Conservation (phyloP, 2,888 invertebrate genomes). For the Sacculina carcini region DNA sequence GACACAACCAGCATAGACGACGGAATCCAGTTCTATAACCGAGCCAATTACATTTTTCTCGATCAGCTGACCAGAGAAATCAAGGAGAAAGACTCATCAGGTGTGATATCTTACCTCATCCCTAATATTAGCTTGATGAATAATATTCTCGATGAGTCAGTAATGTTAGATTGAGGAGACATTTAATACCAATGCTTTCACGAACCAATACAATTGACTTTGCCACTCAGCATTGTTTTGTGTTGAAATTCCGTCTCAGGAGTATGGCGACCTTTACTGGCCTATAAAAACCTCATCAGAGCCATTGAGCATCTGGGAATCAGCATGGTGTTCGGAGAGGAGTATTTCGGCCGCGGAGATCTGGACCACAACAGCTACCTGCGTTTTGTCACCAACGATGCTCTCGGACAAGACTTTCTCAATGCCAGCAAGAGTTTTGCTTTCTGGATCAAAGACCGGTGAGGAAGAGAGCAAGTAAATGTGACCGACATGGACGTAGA, state of each 20-base stretch:
- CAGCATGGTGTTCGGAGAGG: conserved; percentile 22
- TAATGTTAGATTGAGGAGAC: too few species aligned
- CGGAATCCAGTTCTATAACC: conserved; percentile 19
- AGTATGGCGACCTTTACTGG: conserved; percentile 18
- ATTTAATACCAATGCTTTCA: too few species aligned
- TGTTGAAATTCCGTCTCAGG: too few species aligned
- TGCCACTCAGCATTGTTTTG: too few species aligned
- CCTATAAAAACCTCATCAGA: conserved; percentile 23
- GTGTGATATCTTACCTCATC: too few species aligned
- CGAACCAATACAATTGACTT: too few species aligned
- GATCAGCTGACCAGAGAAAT: conserved; percentile 15
- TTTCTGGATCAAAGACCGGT: conserved; percentile 17
- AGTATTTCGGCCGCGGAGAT: conserved; percentile 21
- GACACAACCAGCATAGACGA: conserved; percentile 8
- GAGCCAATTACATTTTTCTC: conserved; percentile 18
- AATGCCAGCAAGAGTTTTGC: conserved; percentile 21
- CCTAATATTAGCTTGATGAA: too few species aligned
- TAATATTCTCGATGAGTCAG: too few species aligned
- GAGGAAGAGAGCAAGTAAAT: too few species aligned
- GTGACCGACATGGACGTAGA: too few species aligned
- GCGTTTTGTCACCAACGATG: conserved; percentile 20
- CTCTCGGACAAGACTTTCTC: conserved; percentile 22
- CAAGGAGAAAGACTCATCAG: background rate
- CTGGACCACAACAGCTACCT: conserved; percentile 19
- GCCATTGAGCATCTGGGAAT: conserved; percentile 22